Evolutionary conservation across 1,140 invertebrate genomes (phyloP).

Genomic region (Dolichoris vasculosae): DNA sequence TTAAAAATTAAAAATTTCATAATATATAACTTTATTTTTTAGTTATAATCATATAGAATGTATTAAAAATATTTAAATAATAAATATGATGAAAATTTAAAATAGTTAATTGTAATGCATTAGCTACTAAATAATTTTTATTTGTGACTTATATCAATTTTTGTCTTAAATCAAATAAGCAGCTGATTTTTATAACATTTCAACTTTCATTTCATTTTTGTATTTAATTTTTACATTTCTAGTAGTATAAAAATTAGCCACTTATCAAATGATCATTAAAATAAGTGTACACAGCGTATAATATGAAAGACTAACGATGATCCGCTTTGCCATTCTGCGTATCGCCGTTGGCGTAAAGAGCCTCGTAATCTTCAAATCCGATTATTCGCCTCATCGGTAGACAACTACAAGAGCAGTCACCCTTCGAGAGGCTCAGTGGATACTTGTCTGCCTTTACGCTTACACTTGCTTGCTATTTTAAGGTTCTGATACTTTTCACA

Average conservation of each 20-base stretch:
- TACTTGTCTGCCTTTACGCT: constrained; percentile 37
- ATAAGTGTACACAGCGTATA: constrained; percentile 16
- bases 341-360: constrained; percentile 57
- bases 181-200: no score
- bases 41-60: no score
- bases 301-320: constrained; percentile 30
- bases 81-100: no score
- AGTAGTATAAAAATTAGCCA: neutral
- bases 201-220: no score
- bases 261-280: constrained; percentile 33
- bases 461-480: constrained; percentile 5
- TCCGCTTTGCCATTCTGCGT: constrained; percentile 47
- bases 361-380: constrained; percentile 70
- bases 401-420: constrained; percentile 65
- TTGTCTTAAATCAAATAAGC: no score
- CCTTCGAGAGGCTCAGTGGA: constrained; percentile 54
- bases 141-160: no score
- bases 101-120: no score
- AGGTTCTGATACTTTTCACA: constrained; percentile 19
- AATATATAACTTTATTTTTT: no score
- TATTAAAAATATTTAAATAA: no score
- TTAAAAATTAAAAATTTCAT: no score
- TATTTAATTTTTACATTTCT: no score
- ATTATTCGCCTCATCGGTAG: constrained; percentile 72
- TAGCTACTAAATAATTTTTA: no score